Evolutionary conservation across 1,140 invertebrate genomes (phyloP).

Genomic region (Lepidostoma basale): DNA sequence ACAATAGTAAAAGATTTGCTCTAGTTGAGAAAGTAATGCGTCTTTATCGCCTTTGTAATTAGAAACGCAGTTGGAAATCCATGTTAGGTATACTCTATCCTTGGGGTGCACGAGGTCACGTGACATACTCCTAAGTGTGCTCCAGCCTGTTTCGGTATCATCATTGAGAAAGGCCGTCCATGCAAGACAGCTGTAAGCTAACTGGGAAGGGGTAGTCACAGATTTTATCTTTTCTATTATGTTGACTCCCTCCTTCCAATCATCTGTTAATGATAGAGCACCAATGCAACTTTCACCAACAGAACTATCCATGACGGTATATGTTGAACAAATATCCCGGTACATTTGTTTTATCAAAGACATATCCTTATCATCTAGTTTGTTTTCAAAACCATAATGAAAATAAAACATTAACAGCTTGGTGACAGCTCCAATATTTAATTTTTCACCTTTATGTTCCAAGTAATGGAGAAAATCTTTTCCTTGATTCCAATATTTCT

Average conservation of each 20-base stretch:
- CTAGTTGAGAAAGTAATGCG: conserved; percentile 51
- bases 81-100: conserved; percentile 52
- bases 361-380: conserved; percentile 58
- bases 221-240: conserved; percentile 66
- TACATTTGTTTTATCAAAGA: conserved; percentile 63
- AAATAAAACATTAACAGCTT: conserved; percentile 63
- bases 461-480: conserved; percentile 65
- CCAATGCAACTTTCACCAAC: conserved; percentile 65
- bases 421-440: conserved; percentile 62
- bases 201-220: conserved; percentile 49
- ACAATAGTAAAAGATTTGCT: conserved; percentile 60
- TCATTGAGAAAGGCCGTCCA: conserved; percentile 62
- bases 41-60: conserved; percentile 55
- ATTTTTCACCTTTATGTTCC: conserved; percentile 51
- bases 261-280: conserved; percentile 65
- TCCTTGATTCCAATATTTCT: conserved; percentile 57
- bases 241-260: conserved; percentile 66
- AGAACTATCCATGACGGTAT: conserved; percentile 62
- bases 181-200: conserved; percentile 58
- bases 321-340: conserved; percentile 60
- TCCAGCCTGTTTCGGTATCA: conserved; percentile 61
- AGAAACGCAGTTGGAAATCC: conserved; percentile 56
- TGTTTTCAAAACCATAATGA: conserved; percentile 48
- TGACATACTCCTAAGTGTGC: conserved; percentile 59
- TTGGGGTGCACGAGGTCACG: conserved; percentile 44